Evolutionary conservation across 2,797 vertebrate species (phyloP).

Genomic region (Arnoldichthys spilopterus): DNA sequence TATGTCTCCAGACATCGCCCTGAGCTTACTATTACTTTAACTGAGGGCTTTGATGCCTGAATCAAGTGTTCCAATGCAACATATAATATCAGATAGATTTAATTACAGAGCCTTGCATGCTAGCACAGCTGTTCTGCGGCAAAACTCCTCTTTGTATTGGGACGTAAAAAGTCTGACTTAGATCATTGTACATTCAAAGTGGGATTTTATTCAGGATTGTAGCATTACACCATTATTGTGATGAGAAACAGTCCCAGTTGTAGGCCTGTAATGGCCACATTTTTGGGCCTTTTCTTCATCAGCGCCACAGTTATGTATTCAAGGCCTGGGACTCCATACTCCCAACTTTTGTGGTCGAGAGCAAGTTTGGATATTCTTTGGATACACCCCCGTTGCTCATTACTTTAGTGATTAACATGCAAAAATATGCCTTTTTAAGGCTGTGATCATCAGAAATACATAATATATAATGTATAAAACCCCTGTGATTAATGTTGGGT

Average conservation of each 20-base stretch:
- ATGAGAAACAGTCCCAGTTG: constrained; percentile 29
- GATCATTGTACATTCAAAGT: constrained; percentile 1
- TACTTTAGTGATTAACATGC: constrained; percentile 41
- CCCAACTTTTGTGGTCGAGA: not conserved
- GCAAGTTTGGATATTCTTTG: constrained; percentile 24
- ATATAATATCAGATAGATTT: constrained; percentile 56
- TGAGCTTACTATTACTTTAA: constrained; percentile 55
- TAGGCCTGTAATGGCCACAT: not conserved
- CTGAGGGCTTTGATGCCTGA: constrained; percentile 50
- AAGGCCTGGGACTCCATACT: not conserved
- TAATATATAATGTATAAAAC: constrained; percentile 48
- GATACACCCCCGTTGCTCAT: constrained; percentile 10
- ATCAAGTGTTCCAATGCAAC: constrained; percentile 51
- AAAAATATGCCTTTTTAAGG: constrained; percentile 21
- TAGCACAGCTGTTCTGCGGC: constrained; percentile 45
- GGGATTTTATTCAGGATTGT: constrained; percentile 13
- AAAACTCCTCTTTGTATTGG: constrained; percentile 25
- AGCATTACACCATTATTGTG: constrained; percentile 28
- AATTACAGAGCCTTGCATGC: constrained; percentile 48
- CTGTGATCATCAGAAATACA: constrained; percentile 22
- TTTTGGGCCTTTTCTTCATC: not conserved
- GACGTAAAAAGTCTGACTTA: constrained; percentile 14
- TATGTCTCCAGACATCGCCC: constrained; percentile 65
- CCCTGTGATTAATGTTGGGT: constrained; percentile 44
- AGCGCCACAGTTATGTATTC: not conserved